Base-by-base conservation (phyloP, 1,140 invertebrate genomes). In the Drosophila neocordata region DNA sequence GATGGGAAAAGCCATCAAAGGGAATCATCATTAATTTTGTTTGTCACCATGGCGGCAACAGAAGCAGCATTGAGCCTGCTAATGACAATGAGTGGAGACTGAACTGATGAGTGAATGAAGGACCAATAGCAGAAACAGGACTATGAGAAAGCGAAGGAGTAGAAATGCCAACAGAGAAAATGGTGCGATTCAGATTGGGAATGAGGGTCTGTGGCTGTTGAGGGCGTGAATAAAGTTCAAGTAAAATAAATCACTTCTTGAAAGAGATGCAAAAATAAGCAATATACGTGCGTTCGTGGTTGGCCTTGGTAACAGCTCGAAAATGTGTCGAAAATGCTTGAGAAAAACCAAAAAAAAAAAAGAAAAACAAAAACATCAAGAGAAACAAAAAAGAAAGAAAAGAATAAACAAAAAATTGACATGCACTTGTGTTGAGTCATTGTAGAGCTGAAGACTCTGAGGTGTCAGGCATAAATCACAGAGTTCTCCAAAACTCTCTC, bases 11-110 rank as follows among this genome's bases (percentile, higher is more conserved):
- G 66, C 73, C 73, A 67, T 77, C 81, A 74, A 82, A 77, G 55
- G 56, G 65, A 64, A 72, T 82, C 77, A 85, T 84, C 81, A 85
- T 85, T 85, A 87, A 85, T 85, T 75, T 81, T 87, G 67, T 72
- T 68, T 87, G 82, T 85, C 81, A 77, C 82, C 79, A 87, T 71
- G 79, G 79, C 52, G 82, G 48, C 38, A 41, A 15, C 38, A 20
- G 41, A 7, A 48, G 13, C 41, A 44, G 41, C 48, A 38, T 34
- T 18, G 38, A 38, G 13, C 48, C 77, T 79, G 77, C 69, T 79
- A 79, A 79, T 81, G 73, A 77, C 73, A 75, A 71, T 71, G 63
- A 48, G 41, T 48, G 41, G 41, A 38, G 52, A 60, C 44, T 24
- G 60, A 66, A 38, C 58, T 56, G 66, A 70, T 66, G 77, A 79